Evolutionary conservation across 2,113 vertebrate genomes (phyloP), one percentile per base, ranked within the genome.

Genomic region (Barnardius zonarius): DNA sequence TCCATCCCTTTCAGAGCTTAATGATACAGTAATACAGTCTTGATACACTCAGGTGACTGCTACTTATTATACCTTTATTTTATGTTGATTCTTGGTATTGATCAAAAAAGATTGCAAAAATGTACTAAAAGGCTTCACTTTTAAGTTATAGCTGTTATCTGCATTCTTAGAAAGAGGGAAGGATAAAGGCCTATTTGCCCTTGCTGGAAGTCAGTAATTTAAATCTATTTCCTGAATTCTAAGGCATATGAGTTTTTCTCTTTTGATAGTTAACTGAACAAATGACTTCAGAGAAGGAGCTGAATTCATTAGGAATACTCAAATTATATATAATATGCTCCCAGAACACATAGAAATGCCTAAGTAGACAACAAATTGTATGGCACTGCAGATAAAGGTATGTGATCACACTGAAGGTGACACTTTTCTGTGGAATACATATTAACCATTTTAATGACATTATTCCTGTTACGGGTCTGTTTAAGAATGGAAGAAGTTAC

Each of bases 181-280:
- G 88, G 62, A 84, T 70, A 92, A 88, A 82, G 86, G 22, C 20
- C 82, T 69, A 46, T 87, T 77, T 69, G 64, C n/a, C 30, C 51
- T 96, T 88, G 68, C 55, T 79, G 74, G 49, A 75, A 83, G 44
- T 61, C 76, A 64, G 44, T 75, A 61, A 93, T 93, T 92, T 88
- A 93, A 90, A 90, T 61, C 35, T 93, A 27, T 68, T 75, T 95
- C 70, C 73, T 78, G 69, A 92, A 62, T 95, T 82, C 37, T 82
- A 84, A 88, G 51, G 33, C 67, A 44, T 52, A 69, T 27, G n/a
- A 79, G 19, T 23, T 84, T 78, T 90, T 90, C 8, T 92, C 46
- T 66, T 93, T 77, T 73, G 44, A 41, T 93, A 69, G 52, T 76
- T 84, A 86, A 73, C 86, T 44, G 52, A 94, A 93, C 20, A 92